phyloP scores from a whole-genome alignment of 2,888 invertebrate genomes.

The Halictus ligatus region DNA sequence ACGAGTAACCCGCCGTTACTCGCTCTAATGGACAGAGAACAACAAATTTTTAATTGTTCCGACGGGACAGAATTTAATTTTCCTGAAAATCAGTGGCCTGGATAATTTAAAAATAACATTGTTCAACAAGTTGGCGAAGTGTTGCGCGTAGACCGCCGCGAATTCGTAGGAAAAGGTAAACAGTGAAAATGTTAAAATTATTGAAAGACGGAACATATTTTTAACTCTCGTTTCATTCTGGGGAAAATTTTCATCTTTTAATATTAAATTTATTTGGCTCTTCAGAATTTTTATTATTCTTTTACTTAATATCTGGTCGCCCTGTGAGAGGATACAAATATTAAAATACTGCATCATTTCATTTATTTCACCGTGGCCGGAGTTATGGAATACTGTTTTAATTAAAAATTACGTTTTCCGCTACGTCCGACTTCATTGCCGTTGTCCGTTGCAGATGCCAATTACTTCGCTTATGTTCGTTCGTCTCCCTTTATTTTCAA shows the following conservation, averaged over 20 bases:
- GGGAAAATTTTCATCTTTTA: too few species aligned
- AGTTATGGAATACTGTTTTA: too few species aligned
- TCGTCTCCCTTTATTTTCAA: neutral
- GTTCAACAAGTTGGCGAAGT: neutral
- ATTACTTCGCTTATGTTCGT: neutral
- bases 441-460: neutral
- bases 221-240: too few species aligned
- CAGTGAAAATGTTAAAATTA: neutral
- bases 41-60: neutral
- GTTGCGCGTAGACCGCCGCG: neutral
- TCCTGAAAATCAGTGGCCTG: neutral
- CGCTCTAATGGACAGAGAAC: constrained; percentile 8
- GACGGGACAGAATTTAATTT: neutral
- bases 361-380: too few species aligned
- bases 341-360: too few species aligned
- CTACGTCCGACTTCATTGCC: neutral
- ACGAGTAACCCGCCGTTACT: constrained; percentile 6
- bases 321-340: too few species aligned
- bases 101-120: neutral
- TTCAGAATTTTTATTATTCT: too few species aligned
- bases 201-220: neutral
- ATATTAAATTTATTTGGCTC: too few species aligned
- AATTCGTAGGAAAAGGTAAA: neutral
- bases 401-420: too few species aligned
- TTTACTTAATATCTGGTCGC: too few species aligned